These are phyloP conservation scores for Microtus ochrogaster DNA, from an alignment of 2,113 vertebrate genomes.

Conservation along the genomic window DNA sequence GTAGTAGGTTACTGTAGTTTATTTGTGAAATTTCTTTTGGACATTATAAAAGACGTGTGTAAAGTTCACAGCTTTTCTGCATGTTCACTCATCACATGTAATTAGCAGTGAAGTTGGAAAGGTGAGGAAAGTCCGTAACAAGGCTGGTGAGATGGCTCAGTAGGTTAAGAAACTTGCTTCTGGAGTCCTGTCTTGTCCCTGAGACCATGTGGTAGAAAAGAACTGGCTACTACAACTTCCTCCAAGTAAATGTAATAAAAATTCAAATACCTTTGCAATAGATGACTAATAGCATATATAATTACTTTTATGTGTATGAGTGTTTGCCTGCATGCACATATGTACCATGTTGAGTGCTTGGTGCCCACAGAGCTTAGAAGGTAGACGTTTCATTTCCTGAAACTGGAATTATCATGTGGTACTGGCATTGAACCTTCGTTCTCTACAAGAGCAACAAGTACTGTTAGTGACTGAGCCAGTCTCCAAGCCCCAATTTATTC, in stretches of 20 bases:
- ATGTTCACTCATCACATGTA: not conserved
- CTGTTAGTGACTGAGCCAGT: not conserved
- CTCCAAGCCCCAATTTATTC: not conserved
- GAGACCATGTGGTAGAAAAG: not conserved
- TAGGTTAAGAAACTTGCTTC: not conserved
- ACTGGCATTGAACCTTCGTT: not conserved
- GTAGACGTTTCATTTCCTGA: not conserved
- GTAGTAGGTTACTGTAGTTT: conserved; percentile 5
- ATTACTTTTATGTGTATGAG: not conserved
- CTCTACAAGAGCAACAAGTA: not conserved
- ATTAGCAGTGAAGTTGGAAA: conserved; percentile 18
- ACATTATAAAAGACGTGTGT: not conserved
- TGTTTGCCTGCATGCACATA: not conserved
- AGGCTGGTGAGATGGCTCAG: not conserved
- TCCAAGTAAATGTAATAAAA: not conserved
- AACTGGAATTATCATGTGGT: not conserved
- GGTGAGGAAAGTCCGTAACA: not conserved
- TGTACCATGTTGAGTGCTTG: not conserved
- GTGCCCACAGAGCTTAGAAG: not conserved
- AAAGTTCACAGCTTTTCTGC: not conserved
- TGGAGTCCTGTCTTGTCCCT: not conserved
- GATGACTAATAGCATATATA: not conserved
- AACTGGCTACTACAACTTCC: not conserved
- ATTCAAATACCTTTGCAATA: not conserved
- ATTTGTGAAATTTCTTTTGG: conserved; percentile 3